Evolutionary conservation across 2,797 vertebrate species (phyloP).

Genomic region (Delichon dasypus): DNA sequence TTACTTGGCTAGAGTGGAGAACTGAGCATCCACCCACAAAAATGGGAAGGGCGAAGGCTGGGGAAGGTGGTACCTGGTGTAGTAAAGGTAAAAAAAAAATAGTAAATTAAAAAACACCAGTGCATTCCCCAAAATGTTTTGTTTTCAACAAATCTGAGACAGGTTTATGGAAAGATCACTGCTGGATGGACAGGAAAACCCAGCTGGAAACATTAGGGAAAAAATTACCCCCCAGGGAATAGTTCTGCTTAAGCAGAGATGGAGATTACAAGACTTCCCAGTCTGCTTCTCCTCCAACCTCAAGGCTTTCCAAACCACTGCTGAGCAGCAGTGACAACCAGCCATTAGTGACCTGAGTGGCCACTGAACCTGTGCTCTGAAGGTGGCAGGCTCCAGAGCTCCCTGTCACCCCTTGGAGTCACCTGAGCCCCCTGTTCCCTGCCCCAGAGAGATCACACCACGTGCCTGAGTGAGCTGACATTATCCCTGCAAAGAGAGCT

Average conservation of each 20-base stretch:
- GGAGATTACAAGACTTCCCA: background rate
- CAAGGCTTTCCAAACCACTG: background rate
- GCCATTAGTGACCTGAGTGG: background rate
- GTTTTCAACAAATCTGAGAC: background rate
- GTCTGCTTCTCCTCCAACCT: background rate
- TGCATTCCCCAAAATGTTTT: background rate
- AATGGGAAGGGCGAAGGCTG: background rate
- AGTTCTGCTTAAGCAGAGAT: background rate
- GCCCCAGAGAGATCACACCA: conserved; percentile 31
- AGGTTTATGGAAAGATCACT: background rate
- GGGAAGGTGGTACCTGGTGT: background rate
- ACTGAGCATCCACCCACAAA: background rate
- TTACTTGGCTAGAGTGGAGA: background rate
- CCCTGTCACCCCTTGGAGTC: background rate
- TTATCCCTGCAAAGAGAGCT: conserved; percentile 38
- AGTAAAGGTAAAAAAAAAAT: background rate
- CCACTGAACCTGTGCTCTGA: background rate
- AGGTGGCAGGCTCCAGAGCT: background rate
- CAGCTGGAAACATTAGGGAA: background rate
- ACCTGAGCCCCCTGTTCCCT: background rate
- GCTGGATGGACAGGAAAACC: background rate
- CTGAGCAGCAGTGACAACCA: background rate
- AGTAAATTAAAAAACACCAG: background rate
- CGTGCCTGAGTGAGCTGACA: background rate
- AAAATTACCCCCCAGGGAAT: background rate